Base-by-base conservation (phyloP, 2,113 vertebrate genomes). In the Gopherus flavomarginatus region DNA sequence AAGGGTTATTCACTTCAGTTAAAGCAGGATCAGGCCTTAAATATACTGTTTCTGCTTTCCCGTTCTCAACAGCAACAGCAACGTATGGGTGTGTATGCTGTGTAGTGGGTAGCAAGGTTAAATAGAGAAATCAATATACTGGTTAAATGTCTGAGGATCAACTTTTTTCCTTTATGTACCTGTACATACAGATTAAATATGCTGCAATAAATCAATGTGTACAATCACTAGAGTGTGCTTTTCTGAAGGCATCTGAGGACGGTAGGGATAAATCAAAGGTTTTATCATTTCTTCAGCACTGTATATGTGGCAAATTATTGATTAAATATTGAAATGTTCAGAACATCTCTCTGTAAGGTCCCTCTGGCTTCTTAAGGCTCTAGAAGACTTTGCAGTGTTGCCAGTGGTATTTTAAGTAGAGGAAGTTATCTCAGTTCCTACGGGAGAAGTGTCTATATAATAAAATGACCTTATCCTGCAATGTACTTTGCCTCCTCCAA, bases 31-130 rank as follows among this genome's bases (percentile, higher is more conserved):
- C 29, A 69, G 56, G 2, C 35, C 22, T 75, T 8, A 50, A 11
- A 49, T 38, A 57, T 5, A 31, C 44, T 26, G 0, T 31, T 42
- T 24, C 21, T 42, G 80, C 72, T 17, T 78, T 81, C 10, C 84
- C 26, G 19, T 0, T 2, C 0, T 38, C 3, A 2, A 1, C 47
- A 0, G 0, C 69, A 13, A 13, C 2, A 2, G 75, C 56, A 1
- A 3, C 3, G 1, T 0, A 42, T 49, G 31, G 5, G 0, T 0
- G 9, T 0, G 22, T 44, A 2, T 4, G 91, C 86, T 44, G 87
- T 86, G 89, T 57, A 38, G 21, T 2, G 91, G 80, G 87, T 88
- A 93, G 62, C 72, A 85, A 90, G 85, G 92, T 42, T 27, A 82
- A 89, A 42, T 2, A 1, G 42, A 85, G 83, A 35, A 24, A 93